Evolutionary conservation across 2,888 invertebrate species (phyloP).

Genomic region (Chymomyza fuscimana): DNA sequence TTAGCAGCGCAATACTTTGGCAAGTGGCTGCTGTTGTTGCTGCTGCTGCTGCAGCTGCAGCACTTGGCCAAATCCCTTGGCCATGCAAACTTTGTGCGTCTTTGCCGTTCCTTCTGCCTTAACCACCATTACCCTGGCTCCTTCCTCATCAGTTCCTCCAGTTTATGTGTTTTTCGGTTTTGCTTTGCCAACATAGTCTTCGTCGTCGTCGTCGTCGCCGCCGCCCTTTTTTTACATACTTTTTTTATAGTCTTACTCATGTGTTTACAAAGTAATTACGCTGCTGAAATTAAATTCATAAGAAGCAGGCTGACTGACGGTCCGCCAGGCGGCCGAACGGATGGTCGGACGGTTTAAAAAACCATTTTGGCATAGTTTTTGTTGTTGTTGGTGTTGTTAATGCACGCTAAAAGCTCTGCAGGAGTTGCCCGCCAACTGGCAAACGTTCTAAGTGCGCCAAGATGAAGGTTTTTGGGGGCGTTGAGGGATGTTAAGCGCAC

Average conservation of each 20-base stretch:
- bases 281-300: conserved; percentile 76
- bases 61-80: conserved; percentile 66
- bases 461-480: background rate
- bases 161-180: conserved; percentile 38
- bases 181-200: conserved; percentile 17
- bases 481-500: conserved; percentile 9
- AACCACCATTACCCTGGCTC: background rate
- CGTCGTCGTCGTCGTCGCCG: background rate
- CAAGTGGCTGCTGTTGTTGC: conserved; percentile 5
- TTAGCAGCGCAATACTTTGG: background rate
- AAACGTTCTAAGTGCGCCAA: conserved; percentile 36
- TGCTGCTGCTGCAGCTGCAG: conserved; percentile 7
- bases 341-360: conserved; percentile 59
- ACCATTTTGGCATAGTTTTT: conserved; percentile 38
- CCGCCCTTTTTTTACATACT: conserved; percentile 24
- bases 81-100: conserved; percentile 23
- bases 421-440: conserved; percentile 7
- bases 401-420: conserved; percentile 68
- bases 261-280: conserved; percentile 77
- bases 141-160: background rate
- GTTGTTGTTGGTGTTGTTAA: conserved; percentile 45
- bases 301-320: conserved; percentile 50
- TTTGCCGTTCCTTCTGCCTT: background rate
- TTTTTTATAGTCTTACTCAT: conserved; percentile 59
- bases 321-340: background rate